Conservation (phyloP, 2,797 vertebrate species). For the Hydrolagus colliei region DNA sequence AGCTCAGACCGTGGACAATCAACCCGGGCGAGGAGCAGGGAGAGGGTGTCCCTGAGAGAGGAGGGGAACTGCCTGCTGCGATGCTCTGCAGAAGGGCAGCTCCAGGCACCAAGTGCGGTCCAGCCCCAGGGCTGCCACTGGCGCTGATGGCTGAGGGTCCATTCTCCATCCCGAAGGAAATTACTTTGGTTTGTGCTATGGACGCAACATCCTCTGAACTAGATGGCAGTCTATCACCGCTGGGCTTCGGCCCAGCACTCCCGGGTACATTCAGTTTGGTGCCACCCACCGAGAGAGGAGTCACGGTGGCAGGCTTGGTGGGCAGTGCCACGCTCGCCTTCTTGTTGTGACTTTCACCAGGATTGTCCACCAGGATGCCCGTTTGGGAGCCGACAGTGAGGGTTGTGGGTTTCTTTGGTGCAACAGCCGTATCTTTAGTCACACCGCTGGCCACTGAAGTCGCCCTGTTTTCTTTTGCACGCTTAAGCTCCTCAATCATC, state of each 20-base stretch:
- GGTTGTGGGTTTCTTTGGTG: constrained; percentile 64
- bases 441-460: constrained; percentile 50
- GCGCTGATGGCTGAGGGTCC: constrained; percentile 53
- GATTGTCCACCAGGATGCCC: constrained; percentile 58
- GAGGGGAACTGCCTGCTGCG: constrained; percentile 44
- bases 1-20: constrained; percentile 50
- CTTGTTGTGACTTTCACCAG: constrained; percentile 60
- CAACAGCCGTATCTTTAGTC: constrained; percentile 67
- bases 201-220: constrained; percentile 49
- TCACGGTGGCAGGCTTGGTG: constrained; percentile 68
- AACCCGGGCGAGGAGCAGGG: constrained; percentile 45
- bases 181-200: constrained; percentile 37
- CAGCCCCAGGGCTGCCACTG: constrained; percentile 38
- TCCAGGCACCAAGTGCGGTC: constrained; percentile 50
- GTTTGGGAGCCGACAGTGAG: constrained; percentile 78
- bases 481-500: constrained; percentile 82
- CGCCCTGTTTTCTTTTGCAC: constrained; percentile 61
- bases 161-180: constrained; percentile 66
- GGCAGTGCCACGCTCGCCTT: constrained; percentile 69
- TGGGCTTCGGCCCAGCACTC: constrained; percentile 49
- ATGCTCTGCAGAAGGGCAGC: constrained; percentile 42
- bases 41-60: constrained; percentile 39
- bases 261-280: constrained; percentile 57
- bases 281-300: constrained; percentile 63
- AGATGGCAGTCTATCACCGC: constrained; percentile 54